These are phyloP conservation scores for Wiebesia pumilae DNA, from an alignment of 1,140 invertebrate species.

Conservation along the genomic window DNA sequence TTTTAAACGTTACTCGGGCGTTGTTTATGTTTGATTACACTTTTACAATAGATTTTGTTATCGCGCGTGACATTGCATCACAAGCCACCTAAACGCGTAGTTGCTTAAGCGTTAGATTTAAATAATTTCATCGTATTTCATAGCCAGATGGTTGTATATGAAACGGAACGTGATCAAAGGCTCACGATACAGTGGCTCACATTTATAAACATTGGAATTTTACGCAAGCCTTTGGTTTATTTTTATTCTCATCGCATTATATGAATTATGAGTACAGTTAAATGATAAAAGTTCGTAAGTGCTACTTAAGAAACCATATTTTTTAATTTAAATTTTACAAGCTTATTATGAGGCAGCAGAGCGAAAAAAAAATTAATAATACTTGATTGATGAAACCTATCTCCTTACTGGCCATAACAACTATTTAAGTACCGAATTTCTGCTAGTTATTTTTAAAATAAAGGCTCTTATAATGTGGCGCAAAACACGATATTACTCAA, in stretches of 20 bases:
- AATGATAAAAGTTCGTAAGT: not conserved
- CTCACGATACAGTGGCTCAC: not conserved
- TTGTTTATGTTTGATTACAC: not conserved
- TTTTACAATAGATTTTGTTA: constrained; percentile 8
- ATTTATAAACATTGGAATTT: constrained; percentile 1
- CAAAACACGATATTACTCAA: too few relatives aligned
- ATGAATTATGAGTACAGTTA: not conserved
- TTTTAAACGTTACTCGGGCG: not conserved
- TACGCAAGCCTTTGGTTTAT: not conserved
- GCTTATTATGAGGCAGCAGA: too few relatives aligned
- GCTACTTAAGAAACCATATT: not conserved
- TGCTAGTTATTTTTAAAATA: too few relatives aligned
- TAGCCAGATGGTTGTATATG: not conserved
- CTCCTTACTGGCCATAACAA: too few relatives aligned
- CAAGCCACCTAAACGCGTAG: not conserved
- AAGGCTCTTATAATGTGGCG: too few relatives aligned
- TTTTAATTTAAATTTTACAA: too few relatives aligned
- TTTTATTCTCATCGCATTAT: not conserved
- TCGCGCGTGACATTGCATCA: constrained; percentile 8
- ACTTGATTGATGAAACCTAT: too few relatives aligned
- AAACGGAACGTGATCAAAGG: constrained; percentile 21
- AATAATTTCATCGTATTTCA: constrained; percentile 41
- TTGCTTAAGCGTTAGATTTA: constrained; percentile 31
- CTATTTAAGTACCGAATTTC: too few relatives aligned
- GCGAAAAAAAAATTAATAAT: too few relatives aligned